Conservation (phyloP, 2,113 vertebrate species). For the Numenius arquata region DNA sequence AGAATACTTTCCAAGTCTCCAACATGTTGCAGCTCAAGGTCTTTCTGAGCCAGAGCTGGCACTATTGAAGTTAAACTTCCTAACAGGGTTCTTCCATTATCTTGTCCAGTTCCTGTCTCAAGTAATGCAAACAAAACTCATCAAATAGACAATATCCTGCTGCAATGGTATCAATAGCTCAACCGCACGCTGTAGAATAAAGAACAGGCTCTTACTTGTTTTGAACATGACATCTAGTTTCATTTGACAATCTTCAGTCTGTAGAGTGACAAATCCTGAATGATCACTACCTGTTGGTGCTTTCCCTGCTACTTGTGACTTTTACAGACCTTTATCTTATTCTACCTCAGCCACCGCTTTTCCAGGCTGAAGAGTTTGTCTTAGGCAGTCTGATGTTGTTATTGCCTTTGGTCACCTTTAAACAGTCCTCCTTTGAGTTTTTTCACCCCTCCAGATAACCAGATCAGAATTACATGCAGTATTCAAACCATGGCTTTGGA, state of each 20-base stretch:
- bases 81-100: background rate
- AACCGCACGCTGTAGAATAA: fast-evolving
- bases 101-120: background rate
- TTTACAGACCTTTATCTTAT: background rate
- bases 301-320: background rate
- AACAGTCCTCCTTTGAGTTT: background rate
- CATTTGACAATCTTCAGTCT: background rate
- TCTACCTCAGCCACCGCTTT: background rate
- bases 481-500: background rate
- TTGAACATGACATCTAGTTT: background rate
- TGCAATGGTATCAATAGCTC: background rate
- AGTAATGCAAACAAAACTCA: background rate
- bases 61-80: background rate
- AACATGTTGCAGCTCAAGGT: background rate
- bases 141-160: background rate
- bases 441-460: background rate
- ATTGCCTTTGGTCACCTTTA: background rate
- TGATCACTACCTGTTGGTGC: background rate
- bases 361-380: background rate
- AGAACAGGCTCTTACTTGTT: background rate
- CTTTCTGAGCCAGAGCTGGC: background rate
- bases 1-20: background rate
- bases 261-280: background rate
- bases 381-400: background rate
- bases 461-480: background rate